Percentiles rank a stretch among this genome's conserved stretches.
Evolutionary conservation across 1,140 invertebrate species (phyloP).

Genomic region (Drosophila ficusphila): DNA sequence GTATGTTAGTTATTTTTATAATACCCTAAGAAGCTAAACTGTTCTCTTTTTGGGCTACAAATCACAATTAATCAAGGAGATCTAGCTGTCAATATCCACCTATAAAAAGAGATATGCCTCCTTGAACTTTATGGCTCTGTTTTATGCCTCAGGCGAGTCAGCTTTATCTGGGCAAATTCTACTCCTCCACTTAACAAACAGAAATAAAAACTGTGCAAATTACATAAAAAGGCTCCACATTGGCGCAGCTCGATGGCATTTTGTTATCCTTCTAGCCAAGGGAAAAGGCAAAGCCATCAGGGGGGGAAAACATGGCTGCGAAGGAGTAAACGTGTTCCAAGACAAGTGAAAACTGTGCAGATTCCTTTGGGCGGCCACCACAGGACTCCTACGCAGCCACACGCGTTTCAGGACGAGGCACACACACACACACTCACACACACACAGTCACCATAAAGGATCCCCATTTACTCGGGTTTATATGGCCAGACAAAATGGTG

Average conservation of each 20-base stretch:
- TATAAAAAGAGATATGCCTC: slow-evolving; percentile 14
- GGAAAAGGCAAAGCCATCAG: slow-evolving; percentile 37
- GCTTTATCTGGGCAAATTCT: slow-evolving; percentile 35
- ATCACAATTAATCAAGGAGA: slow-evolving; percentile 1
- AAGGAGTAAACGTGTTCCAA: slow-evolving; percentile 52
- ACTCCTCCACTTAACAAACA: slow-evolving; percentile 37
- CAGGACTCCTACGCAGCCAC: slow-evolving; percentile 66
- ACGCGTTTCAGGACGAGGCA: slow-evolving; percentile 46
- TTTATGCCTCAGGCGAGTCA: slow-evolving; percentile 46
- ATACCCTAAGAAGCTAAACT: background rate
- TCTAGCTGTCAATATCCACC: background rate
- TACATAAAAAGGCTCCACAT: slow-evolving; percentile 80
- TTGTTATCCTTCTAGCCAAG: slow-evolving; percentile 59
- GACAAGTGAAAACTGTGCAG: slow-evolving; percentile 64
- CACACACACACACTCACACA: slow-evolving; percentile 4
- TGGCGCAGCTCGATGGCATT: slow-evolving; percentile 71
- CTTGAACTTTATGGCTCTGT: slow-evolving; percentile 41
- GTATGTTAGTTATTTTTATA: too few species aligned
- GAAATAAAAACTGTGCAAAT: slow-evolving; percentile 76
- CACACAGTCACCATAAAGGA: too few species aligned
- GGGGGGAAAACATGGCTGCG: slow-evolving; percentile 31
- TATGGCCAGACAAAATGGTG: slow-evolving; percentile 83
- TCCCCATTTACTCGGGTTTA: slow-evolving; percentile 46
- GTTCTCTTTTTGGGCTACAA: background rate
- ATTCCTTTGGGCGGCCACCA: slow-evolving; percentile 55